These are phyloP conservation scores for Sebastes variabilis DNA, from an alignment of 2,797 vertebrate genomes.

Conservation along the genomic window DNA sequence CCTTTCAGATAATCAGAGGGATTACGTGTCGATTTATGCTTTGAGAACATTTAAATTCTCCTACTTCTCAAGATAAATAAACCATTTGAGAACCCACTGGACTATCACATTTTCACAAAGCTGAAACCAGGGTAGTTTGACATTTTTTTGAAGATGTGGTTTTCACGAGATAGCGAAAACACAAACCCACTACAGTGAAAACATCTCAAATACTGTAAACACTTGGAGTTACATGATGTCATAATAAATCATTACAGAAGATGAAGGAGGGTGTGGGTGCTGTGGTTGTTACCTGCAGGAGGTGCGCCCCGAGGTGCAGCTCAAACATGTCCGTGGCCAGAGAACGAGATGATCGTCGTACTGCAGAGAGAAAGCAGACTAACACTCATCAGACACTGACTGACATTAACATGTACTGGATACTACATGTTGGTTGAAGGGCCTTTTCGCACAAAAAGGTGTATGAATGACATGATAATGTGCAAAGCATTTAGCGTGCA, in stretches of 20 bases:
- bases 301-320: constrained; percentile 90
- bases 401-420: not conserved
- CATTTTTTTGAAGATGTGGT: no score
- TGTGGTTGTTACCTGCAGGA: constrained; percentile 86
- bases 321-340: constrained; percentile 89
- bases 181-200: not conserved
- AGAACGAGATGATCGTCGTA: constrained; percentile 79
- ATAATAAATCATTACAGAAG: not conserved
- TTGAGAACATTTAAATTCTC: not conserved
- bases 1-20: not conserved
- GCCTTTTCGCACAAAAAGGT: no score
- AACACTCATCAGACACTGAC: constrained; percentile 24
- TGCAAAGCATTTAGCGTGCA: no score
- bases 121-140: not conserved
- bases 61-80: not conserved
- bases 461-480: no score
- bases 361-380: constrained; percentile 51
- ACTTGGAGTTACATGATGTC: not conserved
- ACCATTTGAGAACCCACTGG: not conserved
- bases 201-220: not conserved
- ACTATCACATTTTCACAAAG: not conserved
- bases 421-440: not conserved
- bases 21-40: not conserved
- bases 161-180: not conserved
- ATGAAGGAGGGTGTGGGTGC: not conserved